Conservation (phyloP, 2,113 vertebrate genomes). For the Apteryx mantelli region DNA sequence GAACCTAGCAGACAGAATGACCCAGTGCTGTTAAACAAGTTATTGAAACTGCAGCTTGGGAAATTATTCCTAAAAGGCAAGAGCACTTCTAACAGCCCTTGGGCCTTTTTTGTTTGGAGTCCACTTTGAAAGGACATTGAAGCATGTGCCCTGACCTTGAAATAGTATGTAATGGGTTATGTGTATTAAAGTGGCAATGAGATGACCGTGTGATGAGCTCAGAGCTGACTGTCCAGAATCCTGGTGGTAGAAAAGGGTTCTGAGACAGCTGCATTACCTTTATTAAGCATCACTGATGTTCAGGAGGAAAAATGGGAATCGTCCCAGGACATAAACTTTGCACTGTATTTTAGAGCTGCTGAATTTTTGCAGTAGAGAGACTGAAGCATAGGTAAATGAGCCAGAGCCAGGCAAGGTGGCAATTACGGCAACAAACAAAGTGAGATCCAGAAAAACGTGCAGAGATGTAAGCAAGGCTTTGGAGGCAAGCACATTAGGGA, state of each 20-base stretch:
- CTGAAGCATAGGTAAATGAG: background rate
- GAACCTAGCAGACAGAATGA: background rate
- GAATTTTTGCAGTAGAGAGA: background rate
- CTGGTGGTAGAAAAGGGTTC: background rate
- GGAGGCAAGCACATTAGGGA: background rate
- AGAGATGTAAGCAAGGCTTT: background rate
- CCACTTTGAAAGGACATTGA: background rate
- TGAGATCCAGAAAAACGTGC: background rate
- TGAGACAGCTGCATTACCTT: background rate
- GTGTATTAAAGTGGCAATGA: background rate
- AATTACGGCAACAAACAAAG: background rate
- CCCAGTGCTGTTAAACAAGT: background rate
- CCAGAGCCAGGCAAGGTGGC: background rate
- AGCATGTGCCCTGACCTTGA: background rate
- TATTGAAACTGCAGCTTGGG: background rate
- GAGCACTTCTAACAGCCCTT: background rate
- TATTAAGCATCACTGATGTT: background rate
- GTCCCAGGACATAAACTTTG: background rate
- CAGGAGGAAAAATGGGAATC: background rate
- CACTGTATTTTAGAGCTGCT: background rate
- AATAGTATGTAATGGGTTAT: background rate
- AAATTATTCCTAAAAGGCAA: background rate
- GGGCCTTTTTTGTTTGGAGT: background rate
- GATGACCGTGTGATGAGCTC: background rate
- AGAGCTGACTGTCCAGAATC: rapidly evolving